phyloP scores from a whole-genome alignment of 92 coral and sea anemone genomes.

The Bergia puertoricense region DNA sequence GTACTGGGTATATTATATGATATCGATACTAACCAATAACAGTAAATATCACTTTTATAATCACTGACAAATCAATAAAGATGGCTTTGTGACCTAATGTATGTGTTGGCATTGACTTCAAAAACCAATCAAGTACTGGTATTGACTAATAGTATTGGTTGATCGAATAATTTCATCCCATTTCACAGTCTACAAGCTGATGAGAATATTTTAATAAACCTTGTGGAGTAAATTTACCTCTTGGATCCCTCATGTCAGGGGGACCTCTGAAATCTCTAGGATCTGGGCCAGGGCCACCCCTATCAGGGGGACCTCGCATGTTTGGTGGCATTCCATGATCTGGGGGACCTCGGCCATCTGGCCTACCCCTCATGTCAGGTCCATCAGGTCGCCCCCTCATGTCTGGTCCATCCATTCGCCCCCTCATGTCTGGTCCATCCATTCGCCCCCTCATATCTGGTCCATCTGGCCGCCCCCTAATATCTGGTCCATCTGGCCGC shows the following conservation, averaged over 20 bases:
- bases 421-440: conserved; percentile 47
- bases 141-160: too few species aligned
- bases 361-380: conserved; percentile 46
- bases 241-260: conserved; percentile 78
- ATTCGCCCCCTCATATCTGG: conserved; percentile 21
- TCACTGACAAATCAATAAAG: too few species aligned
- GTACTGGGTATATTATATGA: too few species aligned
- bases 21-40: too few species aligned
- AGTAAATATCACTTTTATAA: too few species aligned
- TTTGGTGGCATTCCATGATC: conserved; percentile 82
- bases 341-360: conserved; percentile 63
- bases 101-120: too few species aligned
- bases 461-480: background rate
- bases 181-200: too few species aligned
- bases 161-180: too few species aligned
- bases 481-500: conserved; percentile 15
- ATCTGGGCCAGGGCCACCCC: conserved; percentile 70
- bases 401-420: conserved; percentile 43
- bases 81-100: too few species aligned
- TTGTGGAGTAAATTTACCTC: conserved; percentile 6
- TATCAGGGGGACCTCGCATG: conserved; percentile 83
- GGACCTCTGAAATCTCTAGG: conserved; percentile 88
- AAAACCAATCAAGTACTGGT: too few species aligned
- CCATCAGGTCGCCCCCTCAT: conserved; percentile 51
- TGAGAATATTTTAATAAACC: background rate